Evolutionary conservation across 2,113 vertebrate genomes (phyloP), one percentile per base, ranked within the genome.

Genomic region (Sorex araneus): DNA sequence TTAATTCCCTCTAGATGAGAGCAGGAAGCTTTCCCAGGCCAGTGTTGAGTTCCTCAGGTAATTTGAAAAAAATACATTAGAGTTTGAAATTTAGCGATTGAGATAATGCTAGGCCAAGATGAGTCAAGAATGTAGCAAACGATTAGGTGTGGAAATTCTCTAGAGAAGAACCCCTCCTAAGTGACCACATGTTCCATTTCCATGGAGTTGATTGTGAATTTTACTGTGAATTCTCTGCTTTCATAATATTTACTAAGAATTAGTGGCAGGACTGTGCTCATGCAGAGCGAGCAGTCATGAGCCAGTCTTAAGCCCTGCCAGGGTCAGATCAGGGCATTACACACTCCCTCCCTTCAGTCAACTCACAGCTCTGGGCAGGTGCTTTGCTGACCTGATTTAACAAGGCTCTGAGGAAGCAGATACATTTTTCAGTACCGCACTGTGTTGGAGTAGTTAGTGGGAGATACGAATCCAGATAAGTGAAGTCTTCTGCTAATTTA

Each of bases 1-100:
- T 95, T 87, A 95, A 70, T 94, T 96, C 71, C 27, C 36, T 93
- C 60, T 79, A 25, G 47, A 85, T 83, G 47, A 75, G 43, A 94
- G 25, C 9, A 76, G 87, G 89, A 92, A 75, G 47, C 40, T 93
- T 93, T 87, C 36, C 23, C 11, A 0, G 0, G 45, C 50, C 36
- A 92, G 36, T 11, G 27, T 77, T 87, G 45, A 70, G 69, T 87
- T 84, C 15, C 60, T 74, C 12, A 27, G 70, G 74, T 92, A 77
- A 96, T 88, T 78, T 74, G 15, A 30, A 75, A 78, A 77, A 75
- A 34, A 50, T 32, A 79, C 25, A 85, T 78, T 54, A 47, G 57
- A 9, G 75, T 13, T n/a, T 88, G 80, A 79, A 86, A 96, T 93
- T 90, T 57, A 90, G 67, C 2, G 2, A 84, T 50, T 89, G 36